Evolutionary conservation across 2,888 invertebrate species (phyloP).

Genomic region (Theristus sp.): DNA sequence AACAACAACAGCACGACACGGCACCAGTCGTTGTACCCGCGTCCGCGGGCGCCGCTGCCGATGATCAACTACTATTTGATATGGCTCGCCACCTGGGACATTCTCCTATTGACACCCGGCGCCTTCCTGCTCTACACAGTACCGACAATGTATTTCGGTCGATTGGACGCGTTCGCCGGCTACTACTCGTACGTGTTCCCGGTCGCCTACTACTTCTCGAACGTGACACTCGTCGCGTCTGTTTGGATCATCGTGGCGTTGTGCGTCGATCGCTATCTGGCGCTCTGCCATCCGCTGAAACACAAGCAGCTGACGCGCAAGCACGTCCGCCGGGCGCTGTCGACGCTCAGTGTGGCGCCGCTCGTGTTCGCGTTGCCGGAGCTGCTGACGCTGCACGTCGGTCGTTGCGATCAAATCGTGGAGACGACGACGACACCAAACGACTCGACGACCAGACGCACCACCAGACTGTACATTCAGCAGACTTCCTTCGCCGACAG

Average conservation of each 20-base stretch:
- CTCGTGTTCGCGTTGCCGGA: neutral
- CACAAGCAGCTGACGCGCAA: neutral
- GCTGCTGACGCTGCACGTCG: neutral
- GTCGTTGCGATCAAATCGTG: neutral
- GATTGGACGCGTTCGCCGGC: neutral
- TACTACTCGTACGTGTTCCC: neutral
- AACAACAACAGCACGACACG: too few species aligned
- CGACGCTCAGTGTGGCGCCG: neutral
- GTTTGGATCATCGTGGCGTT: neutral
- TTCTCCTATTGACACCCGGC: constrained; percentile 8
- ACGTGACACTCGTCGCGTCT: neutral
- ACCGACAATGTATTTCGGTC: constrained; percentile 8
- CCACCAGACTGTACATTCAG: too few species aligned
- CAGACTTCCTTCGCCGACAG: neutral
- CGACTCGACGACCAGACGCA: too few species aligned
- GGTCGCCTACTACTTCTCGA: neutral
- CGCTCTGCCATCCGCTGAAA: neutral
- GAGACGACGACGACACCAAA: neutral
- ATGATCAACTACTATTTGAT: constrained; percentile 12
- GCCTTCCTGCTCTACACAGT: constrained; percentile 13
- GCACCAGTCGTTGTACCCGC: too few species aligned
- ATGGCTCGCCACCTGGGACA: constrained; percentile 12
- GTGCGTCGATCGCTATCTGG: neutral
- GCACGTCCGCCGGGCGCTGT: neutral
- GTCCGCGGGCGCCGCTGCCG: neutral